phyloP scores from a whole-genome alignment of 2,888 invertebrate species.

The Teleiodes luculella region DNA sequence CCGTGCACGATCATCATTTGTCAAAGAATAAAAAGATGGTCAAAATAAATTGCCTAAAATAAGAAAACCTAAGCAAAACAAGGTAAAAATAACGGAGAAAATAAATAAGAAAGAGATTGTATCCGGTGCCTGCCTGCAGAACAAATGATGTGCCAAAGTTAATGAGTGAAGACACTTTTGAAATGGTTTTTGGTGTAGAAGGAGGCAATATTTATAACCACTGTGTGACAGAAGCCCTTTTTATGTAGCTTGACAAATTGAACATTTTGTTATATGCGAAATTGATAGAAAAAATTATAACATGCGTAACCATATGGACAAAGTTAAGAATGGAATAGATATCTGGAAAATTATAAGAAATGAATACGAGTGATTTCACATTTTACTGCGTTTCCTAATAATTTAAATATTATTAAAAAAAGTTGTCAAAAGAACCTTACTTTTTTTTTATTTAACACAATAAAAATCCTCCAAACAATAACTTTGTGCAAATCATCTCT shows the following conservation, averaged over 20 bases:
- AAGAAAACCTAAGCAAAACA: slow-evolving; percentile 4
- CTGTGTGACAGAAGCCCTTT: neutral
- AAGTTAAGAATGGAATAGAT: too few relatives aligned
- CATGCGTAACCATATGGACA: too few relatives aligned
- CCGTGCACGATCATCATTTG: slow-evolving; percentile 33
- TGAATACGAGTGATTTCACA: too few relatives aligned
- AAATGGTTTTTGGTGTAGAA: neutral
- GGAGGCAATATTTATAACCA: neutral
- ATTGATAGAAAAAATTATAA: too few relatives aligned
- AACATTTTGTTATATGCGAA: too few relatives aligned
- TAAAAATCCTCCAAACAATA: too few relatives aligned
- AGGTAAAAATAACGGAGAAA: slow-evolving; percentile 8
- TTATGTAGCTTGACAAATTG: neutral
- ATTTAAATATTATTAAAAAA: too few relatives aligned
- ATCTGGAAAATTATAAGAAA: too few relatives aligned
- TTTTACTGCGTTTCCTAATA: too few relatives aligned
- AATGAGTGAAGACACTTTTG: slow-evolving; percentile 18
- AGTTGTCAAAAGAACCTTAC: too few relatives aligned
- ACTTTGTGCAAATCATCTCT: slow-evolving; percentile 45
- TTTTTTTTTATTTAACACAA: too few relatives aligned
- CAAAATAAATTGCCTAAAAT: slow-evolving; percentile 16
- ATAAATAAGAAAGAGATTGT: slow-evolving; percentile 17
- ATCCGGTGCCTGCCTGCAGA: slow-evolving; percentile 18
- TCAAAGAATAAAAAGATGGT: slow-evolving; percentile 31
- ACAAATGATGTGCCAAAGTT: slow-evolving; percentile 21